A percentile compares a stretch with the other conserved stretches of the same genome.
phyloP scores from a whole-genome alignment of 2,113 vertebrate genomes.

The Ailurus styani region DNA sequence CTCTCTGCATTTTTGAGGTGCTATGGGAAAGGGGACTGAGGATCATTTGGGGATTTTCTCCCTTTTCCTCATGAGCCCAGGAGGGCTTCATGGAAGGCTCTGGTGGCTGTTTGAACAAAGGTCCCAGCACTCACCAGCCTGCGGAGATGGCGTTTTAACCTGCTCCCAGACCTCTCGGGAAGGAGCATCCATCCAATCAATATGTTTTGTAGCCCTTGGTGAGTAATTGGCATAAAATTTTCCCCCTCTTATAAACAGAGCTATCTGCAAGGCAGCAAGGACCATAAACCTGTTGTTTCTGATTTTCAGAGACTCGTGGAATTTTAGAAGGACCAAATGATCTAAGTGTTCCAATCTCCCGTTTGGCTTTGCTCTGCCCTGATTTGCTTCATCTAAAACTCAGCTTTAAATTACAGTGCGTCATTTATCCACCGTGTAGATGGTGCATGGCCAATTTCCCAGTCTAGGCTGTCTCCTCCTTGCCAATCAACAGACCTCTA shows the following conservation, averaged over 20 bases:
- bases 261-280: neutral
- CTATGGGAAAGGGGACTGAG: rapidly evolving
- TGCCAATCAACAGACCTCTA: constrained; percentile 23
- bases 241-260: neutral
- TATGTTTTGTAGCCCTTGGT: neutral
- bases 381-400: neutral
- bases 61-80: neutral
- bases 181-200: neutral
- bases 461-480: neutral
- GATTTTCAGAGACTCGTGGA: neutral
- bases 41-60: neutral
- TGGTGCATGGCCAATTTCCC: neutral
- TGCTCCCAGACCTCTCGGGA: neutral
- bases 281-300: neutral
- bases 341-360: neutral
- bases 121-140: neutral
- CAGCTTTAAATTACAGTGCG: neutral
- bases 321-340: neutral
- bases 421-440: neutral
- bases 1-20: neutral
- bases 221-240: neutral
- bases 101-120: neutral
- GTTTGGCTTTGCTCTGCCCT: neutral
- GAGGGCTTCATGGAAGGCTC: neutral
- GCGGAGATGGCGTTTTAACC: neutral